Evolutionary conservation across 2,888 invertebrate species (phyloP), one percentile per base, ranked within the genome.

Genomic region (Ochropacha duplaris): DNA sequence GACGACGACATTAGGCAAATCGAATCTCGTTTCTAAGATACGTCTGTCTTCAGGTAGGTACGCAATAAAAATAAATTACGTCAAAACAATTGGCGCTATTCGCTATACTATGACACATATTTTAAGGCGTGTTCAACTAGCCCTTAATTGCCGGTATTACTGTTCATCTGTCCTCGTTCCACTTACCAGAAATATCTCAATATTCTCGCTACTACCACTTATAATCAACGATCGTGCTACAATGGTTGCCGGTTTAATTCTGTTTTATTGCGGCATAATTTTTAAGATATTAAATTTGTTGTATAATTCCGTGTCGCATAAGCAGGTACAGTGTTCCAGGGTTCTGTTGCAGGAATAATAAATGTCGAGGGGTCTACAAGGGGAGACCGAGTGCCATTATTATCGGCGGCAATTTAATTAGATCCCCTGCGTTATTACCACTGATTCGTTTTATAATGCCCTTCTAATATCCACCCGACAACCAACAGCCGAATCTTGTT

Each of bases 381-480:
- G 92, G 89, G 90, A 77, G 81, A 70, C 80, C 78, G 81, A 83
- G 83, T 84, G 85, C 90, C 88, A 89, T 92, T 92, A 92, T 92
- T 90, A 91, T 89, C 83, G 89, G 90, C 84, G 86, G 89, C 91
- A 90, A 92, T 92, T 92, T 91, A 92, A 92, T 92, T 92, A 92
- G 88, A 91, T 86, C 88, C 91, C 90, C 88, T 83, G 78, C 86
- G 83, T 85, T 90, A 92, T 88, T 90, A 88, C 90, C 86, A 85
- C 88, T 88, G 91, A 92, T 91, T 91, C 88, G 83, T 87, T 88
- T 86, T 88, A 85, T 88, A 92, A 90, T 88, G 80, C 84, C 82
- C 78, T 78, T 83, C 84, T 89, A 86, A 89, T 87, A 85, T 76
- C 81, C 74, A 75, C 69, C 77, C 75, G 56, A 57, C 54, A 56